Percentiles rank a stretch among this genome's conserved stretches.
Evolutionary conservation across 2,888 invertebrate genomes (phyloP).

Genomic region (Volucella bombylans): DNA sequence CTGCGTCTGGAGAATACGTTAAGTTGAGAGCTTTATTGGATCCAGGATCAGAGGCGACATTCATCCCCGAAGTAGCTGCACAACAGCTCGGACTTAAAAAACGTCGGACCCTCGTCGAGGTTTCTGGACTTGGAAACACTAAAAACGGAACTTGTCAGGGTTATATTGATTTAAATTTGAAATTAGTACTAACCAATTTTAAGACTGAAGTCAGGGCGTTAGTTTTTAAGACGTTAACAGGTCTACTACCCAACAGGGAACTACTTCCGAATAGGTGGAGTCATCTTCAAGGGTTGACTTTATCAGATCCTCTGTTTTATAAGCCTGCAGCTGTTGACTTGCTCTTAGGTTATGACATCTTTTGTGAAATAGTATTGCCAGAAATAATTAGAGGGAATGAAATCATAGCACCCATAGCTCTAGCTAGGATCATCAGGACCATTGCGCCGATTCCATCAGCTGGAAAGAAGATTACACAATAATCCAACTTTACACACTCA

Average conservation of each 20-base stretch:
- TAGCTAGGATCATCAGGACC: slow-evolving; percentile 4
- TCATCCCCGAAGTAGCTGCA: slow-evolving; percentile 23
- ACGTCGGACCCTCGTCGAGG: neutral
- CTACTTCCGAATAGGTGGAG: slow-evolving; percentile 1
- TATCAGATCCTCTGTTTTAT: slow-evolving; percentile 24
- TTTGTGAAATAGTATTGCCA: slow-evolving; percentile 8
- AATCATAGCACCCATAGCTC: slow-evolving; percentile 22
- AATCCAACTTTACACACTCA: neutral
- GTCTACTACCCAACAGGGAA: slow-evolving; percentile 3
- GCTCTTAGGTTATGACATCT: slow-evolving; percentile 22
- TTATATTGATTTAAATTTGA: neutral
- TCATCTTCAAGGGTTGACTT: slow-evolving; percentile 11
- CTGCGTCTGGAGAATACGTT: slow-evolving; percentile 1
- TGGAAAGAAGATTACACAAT: neutral
- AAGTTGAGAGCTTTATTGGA: slow-evolving; percentile 1
- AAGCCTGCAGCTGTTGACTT: slow-evolving; percentile 21
- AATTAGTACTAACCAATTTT: too few species aligned
- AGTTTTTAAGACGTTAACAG: neutral
- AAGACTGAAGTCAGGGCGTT: too few species aligned
- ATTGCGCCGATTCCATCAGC: slow-evolving; percentile 3
- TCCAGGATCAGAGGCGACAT: slow-evolving; percentile 20
- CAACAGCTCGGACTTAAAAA: neutral
- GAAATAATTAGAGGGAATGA: slow-evolving; percentile 17
- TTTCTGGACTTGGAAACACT: slow-evolving; percentile 4
- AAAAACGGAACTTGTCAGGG: slow-evolving; percentile 18